Conservation (phyloP, 1,140 invertebrate species). For the Drosophila burlai region DNA sequence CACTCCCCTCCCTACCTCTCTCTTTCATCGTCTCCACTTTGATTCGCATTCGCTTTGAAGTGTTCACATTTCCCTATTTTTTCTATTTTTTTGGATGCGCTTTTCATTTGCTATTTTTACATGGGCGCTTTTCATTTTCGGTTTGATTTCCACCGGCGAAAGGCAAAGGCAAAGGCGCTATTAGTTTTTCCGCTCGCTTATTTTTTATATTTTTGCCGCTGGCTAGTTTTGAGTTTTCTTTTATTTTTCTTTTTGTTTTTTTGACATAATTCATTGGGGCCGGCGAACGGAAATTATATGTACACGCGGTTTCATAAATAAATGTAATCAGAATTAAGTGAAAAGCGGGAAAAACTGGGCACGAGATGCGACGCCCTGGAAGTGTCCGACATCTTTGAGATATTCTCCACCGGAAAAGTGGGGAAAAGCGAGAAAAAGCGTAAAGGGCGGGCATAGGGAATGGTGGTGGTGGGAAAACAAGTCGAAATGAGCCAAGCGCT, state of each 20-base stretch:
- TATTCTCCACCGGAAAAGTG: not conserved
- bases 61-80: constrained; percentile 32
- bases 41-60: constrained; percentile 54
- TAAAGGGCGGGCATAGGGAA: not conserved
- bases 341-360: constrained; percentile 33
- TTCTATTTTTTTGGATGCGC: constrained; percentile 38
- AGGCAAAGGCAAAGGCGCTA: constrained; percentile 28
- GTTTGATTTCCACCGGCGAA: constrained; percentile 52
- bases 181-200: constrained; percentile 42
- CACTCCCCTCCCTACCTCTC: not conserved
- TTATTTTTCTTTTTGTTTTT: constrained; percentile 14
- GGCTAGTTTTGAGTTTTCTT: constrained; percentile 46
- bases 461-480: constrained; percentile 6
- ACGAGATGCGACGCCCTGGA: constrained; percentile 37
- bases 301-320: constrained; percentile 65
- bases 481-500: constrained; percentile 46
- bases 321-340: constrained; percentile 54
- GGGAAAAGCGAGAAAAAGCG: not conserved
- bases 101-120: constrained; percentile 54
- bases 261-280: constrained; percentile 70
- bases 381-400: constrained; percentile 24
- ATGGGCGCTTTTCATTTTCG: constrained; percentile 43
- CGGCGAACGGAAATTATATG: constrained; percentile 70
- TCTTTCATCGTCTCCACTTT: constrained; percentile 22
- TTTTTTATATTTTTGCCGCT: constrained; percentile 19